Percentiles rank a stretch among this genome's conserved stretches.
phyloP scores from a whole-genome alignment of 2,113 vertebrate genomes.

The Mellivora capensis region DNA sequence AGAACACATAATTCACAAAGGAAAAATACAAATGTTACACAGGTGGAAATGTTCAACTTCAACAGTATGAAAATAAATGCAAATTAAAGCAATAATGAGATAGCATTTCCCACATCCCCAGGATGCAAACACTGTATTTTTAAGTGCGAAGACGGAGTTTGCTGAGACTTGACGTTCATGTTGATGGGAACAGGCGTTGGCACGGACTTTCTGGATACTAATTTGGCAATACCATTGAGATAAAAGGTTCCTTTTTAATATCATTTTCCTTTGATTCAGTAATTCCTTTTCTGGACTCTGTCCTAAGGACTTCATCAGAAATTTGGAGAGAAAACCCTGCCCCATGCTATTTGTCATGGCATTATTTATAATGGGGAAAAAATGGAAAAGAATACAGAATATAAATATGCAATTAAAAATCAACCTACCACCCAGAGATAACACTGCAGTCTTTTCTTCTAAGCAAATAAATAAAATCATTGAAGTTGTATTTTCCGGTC shows the following conservation, averaged over 20 bases:
- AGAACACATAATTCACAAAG: constrained; percentile 30
- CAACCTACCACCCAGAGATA: background rate
- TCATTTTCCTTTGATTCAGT: constrained; percentile 16
- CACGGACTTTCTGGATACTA: background rate
- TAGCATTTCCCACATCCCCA: background rate
- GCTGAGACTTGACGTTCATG: background rate
- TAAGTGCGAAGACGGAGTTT: background rate
- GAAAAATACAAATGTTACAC: background rate
- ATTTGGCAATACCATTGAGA: background rate
- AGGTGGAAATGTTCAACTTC: background rate
- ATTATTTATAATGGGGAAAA: background rate
- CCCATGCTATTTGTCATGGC: background rate
- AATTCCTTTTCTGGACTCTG: background rate
- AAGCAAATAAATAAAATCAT: background rate
- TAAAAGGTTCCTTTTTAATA: background rate
- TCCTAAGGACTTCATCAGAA: constrained; percentile 25
- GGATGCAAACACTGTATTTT: background rate
- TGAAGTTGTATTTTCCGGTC: background rate
- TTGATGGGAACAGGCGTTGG: background rate
- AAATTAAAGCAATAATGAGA: constrained; percentile 30
- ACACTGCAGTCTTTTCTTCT: background rate
- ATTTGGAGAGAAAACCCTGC: background rate
- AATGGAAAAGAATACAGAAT: background rate
- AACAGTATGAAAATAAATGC: constrained; percentile 38
- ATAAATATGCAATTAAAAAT: constrained; percentile 13